Conservation (phyloP, 2,113 vertebrate species). For the Dipodomys spectabilis region DNA sequence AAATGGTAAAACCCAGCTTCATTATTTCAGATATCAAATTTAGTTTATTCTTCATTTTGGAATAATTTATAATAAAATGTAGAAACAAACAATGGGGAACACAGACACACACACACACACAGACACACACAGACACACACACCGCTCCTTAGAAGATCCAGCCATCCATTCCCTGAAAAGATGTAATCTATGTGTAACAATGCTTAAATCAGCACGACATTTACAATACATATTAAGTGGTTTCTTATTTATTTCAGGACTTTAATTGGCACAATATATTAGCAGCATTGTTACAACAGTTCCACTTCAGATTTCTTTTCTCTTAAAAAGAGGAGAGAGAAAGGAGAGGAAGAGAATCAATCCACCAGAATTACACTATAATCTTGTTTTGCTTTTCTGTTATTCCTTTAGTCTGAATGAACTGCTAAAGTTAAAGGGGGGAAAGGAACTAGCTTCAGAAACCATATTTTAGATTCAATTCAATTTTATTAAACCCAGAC, state of each 20-base stretch:
- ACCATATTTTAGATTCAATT: slow-evolving; percentile 54
- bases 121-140: not conserved
- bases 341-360: not conserved
- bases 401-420: slow-evolving; percentile 62
- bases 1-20: slow-evolving; percentile 44
- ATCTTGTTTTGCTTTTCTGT: not conserved
- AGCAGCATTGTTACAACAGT: slow-evolving; percentile 64
- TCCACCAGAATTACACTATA: not conserved
- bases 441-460: slow-evolving; percentile 61
- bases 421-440: slow-evolving; percentile 51
- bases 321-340: not conserved
- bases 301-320: slow-evolving; percentile 45
- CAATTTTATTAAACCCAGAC: slow-evolving; percentile 70
- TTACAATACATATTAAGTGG: slow-evolving; percentile 81
- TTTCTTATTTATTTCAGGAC: slow-evolving; percentile 82
- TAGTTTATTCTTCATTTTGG: slow-evolving; percentile 23
- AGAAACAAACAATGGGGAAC: slow-evolving; percentile 51
- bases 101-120: not conserved
- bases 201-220: slow-evolving; percentile 80
- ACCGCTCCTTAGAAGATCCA: slow-evolving; percentile 46
- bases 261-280: slow-evolving; percentile 83
- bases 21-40: slow-evolving; percentile 55
- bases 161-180: slow-evolving; percentile 65
- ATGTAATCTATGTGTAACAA: slow-evolving; percentile 76
- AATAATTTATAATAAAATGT: slow-evolving; percentile 71